Conservation (phyloP, 2,888 invertebrate genomes). For the Ophion slaviceki region DNA sequence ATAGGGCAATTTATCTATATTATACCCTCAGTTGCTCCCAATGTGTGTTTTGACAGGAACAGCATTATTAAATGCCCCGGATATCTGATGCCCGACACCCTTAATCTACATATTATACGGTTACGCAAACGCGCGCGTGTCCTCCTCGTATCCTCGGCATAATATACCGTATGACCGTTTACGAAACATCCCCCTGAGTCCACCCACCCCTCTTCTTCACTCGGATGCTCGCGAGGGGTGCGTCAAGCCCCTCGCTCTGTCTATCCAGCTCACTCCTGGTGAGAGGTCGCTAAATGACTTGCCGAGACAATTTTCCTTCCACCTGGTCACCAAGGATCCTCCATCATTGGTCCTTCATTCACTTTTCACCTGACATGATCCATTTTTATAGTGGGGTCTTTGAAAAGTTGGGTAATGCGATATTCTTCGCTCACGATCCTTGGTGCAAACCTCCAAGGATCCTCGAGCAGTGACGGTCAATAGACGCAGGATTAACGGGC, state of each 20-base stretch:
- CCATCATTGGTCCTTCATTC: neutral
- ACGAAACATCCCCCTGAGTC: slow-evolving; percentile 64
- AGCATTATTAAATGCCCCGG: slow-evolving; percentile 83
- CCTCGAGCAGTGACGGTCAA: slow-evolving; percentile 24
- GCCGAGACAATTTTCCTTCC: neutral
- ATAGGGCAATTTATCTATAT: slow-evolving; percentile 82
- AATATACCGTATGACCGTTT: slow-evolving; percentile 60
- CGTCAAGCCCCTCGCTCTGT: neutral
- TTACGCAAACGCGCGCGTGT: slow-evolving; percentile 74
- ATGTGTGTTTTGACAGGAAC: slow-evolving; percentile 83
- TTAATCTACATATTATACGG: slow-evolving; percentile 83
- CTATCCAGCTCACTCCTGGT: neutral
- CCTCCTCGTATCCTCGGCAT: slow-evolving; percentile 65
- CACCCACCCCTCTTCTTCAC: slow-evolving; percentile 16
- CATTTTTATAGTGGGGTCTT: no score
- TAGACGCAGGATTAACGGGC: slow-evolving; percentile 9
- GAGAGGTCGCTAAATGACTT: slow-evolving; percentile 4
- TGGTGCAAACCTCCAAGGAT: neutral
- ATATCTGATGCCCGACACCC: slow-evolving; percentile 83
- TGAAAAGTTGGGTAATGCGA: no score
- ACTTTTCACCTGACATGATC: no score
- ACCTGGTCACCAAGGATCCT: neutral
- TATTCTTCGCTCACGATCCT: no score
- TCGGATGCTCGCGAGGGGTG: slow-evolving; percentile 5
- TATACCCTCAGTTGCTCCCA: slow-evolving; percentile 82